Conservation (phyloP, 2,797 vertebrate species). For the Poecile montanus region DNA sequence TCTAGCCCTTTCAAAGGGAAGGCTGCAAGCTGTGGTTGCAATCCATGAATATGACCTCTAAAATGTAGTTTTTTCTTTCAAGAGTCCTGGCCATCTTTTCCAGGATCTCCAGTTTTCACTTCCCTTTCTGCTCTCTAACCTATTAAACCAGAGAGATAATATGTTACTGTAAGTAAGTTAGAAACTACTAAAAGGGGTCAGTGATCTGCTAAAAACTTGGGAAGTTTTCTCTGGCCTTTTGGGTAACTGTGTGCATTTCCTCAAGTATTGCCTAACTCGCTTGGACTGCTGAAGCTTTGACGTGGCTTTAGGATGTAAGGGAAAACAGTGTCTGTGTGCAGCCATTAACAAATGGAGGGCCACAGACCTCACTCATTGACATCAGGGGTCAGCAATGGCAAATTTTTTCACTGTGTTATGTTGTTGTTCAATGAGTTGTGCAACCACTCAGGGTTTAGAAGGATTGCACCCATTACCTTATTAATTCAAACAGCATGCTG, state of each 20-base stretch:
- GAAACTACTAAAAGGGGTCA: background rate
- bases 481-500: background rate
- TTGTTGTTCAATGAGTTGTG: background rate
- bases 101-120: background rate
- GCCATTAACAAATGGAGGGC: background rate
- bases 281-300: background rate
- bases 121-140: background rate
- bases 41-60: background rate
- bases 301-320: background rate
- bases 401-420: background rate
- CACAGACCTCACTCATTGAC: background rate
- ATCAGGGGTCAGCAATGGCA: background rate
- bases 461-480: background rate
- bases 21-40: background rate
- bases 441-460: background rate
- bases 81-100: background rate
- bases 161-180: background rate
- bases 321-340: background rate
- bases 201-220: background rate
- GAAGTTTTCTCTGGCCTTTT: background rate
- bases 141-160: background rate
- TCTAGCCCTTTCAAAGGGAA: background rate
- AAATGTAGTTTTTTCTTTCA: background rate
- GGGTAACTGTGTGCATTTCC: background rate
- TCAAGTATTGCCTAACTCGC: background rate